Conservation (phyloP, 1,140 invertebrate genomes). For the Drosophila albomicans region DNA sequence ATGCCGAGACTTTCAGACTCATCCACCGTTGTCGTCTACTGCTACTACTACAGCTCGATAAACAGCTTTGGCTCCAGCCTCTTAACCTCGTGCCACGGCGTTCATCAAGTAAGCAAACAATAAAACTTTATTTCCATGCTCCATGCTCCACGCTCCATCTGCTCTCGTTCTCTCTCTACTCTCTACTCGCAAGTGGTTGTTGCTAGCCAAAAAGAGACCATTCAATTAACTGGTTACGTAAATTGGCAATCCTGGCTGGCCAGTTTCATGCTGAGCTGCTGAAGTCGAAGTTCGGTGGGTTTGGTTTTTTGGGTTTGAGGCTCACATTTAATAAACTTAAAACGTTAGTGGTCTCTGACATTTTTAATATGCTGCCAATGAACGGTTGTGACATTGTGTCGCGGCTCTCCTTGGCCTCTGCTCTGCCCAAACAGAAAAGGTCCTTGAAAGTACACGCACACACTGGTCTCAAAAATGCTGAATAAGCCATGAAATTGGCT, state of each 20-base stretch:
- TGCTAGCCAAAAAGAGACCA: conserved; percentile 27
- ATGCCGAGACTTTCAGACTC: conserved; percentile 51
- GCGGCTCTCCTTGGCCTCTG: conserved; percentile 14
- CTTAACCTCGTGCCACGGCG: conserved; percentile 20
- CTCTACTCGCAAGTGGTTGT: not conserved
- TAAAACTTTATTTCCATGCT: conserved; percentile 60
- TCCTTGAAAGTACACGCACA: conserved; percentile 8
- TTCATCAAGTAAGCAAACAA: conserved; percentile 81
- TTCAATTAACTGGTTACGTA: conserved; percentile 73
- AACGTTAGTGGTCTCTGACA: conserved; percentile 57
- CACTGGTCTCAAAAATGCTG: conserved; percentile 4
- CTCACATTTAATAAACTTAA: conserved; percentile 65
- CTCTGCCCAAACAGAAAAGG: conserved; percentile 12
- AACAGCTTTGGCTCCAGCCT: not conserved
- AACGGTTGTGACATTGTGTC: conserved; percentile 34
- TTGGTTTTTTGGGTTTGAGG: conserved; percentile 10
- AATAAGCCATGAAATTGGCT: conserved; percentile 1
- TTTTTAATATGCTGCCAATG: conserved; percentile 59
- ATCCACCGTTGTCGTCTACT: conserved; percentile 32
- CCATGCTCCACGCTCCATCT: not conserved
- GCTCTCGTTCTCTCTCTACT: not conserved
- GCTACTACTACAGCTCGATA: not conserved
- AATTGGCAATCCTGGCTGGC: conserved; percentile 61
- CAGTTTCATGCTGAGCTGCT: conserved; percentile 16
- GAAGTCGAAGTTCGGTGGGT: not conserved